A percentile compares a stretch with the other conserved stretches of the same genome.
phyloP scores from a whole-genome alignment of 2,113 vertebrate species.

The Diadophis punctatus region DNA sequence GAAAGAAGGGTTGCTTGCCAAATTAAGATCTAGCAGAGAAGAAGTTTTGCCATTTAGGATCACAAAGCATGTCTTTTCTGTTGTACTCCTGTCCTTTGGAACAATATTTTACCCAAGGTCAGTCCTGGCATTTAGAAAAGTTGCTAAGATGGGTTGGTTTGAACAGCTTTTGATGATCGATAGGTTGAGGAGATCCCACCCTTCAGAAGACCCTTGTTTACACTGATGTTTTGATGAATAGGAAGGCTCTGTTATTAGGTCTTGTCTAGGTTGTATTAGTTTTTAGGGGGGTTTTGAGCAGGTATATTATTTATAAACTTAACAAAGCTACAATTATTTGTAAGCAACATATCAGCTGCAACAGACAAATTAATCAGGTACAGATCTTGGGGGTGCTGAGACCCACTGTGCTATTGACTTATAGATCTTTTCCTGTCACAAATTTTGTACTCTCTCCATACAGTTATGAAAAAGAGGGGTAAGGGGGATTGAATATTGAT shows the following conservation, averaged over 20 bases:
- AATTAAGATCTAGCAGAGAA: neutral
- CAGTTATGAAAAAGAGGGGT: neutral
- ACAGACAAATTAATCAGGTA: neutral
- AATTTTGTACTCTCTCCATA: neutral
- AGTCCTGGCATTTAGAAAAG: neutral
- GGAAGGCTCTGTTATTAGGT: neutral
- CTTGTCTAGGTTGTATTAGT: neutral
- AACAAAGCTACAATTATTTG: neutral
- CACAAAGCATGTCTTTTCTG: neutral
- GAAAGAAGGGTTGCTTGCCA: neutral
- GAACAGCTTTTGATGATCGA: neutral
- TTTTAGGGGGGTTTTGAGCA: neutral
- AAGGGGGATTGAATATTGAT: neutral
- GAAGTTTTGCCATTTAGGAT: neutral
- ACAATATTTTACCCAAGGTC: too few relatives aligned
- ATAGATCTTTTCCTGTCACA: too few relatives aligned
- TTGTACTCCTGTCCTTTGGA: neutral
- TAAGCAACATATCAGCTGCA: neutral
- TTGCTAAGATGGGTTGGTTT: neutral
- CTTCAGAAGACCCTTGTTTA: neutral
- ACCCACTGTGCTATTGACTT: neutral
- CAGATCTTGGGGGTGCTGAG: neutral
- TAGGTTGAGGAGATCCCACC: neutral
- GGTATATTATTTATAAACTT: neutral
- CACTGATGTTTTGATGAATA: neutral